Base-by-base conservation (phyloP, 1,140 invertebrate species). In the Eufriesea mexicana region DNA sequence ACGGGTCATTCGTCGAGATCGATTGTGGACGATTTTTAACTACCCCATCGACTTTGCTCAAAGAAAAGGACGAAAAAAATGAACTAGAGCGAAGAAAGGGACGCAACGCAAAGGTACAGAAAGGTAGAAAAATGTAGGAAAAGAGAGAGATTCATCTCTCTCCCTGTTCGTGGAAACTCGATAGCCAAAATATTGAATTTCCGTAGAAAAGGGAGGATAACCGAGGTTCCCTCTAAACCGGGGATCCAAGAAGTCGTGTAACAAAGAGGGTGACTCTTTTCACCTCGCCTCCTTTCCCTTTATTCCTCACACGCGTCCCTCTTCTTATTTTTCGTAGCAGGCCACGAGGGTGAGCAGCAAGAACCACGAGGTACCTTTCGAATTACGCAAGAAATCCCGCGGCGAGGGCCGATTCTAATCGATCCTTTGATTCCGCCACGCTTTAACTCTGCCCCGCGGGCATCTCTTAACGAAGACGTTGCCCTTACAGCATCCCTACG, bases 161-260 rank as follows among this genome's bases (percentile, higher is more conserved):
- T 47, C 73, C n/a, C 35, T 67, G 54, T 20, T 49, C 28, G 49
- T 71, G 67, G 87, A 89, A 92, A 92, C 77, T 89, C 88, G 91
- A 92, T 91, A 92, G 90, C 45, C 91, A 92, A 92, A 92, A 92
- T 92, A 92, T 92, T 91, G 89, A 90, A 90, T 92, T 91, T 92
- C 90, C 81, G 45, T 62, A 28, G 73, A 85, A 85, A 89, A 88
- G 76, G 49, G 80, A 9, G 28, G 71, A 72, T 78, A 83, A 78
- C 87, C 77, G 67, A 55, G 76, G 76, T 79, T 61, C 85, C 79
- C 72, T 62, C 49, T 57, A 68, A 81, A 80, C 76, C 77, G 83
- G 62, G 75, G 75, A 84, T 81, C 67, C 51, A 59, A 84, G 66
- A 86, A 83, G 77, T 83, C 73, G 73, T 72, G 68, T 47, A 84